Conservation (phyloP, 2,113 vertebrate genomes). For the Phoxinus phoxinus region DNA sequence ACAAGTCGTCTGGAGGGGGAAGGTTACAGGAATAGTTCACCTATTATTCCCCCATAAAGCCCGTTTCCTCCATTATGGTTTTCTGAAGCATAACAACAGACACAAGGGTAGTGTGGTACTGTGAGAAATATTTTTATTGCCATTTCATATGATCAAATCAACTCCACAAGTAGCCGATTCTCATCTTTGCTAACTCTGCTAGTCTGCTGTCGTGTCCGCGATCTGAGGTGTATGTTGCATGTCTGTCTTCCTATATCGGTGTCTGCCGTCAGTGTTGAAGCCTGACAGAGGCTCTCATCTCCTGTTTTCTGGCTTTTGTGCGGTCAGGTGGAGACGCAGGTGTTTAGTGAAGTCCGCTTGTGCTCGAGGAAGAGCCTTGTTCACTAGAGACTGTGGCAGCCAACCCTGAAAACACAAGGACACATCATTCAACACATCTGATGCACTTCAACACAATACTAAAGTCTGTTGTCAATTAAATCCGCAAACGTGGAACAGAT, state of each 20-base stretch:
- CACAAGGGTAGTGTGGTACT: not conserved
- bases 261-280: not conserved
- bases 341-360: slow-evolving; percentile 79
- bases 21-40: not conserved
- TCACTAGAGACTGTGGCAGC: slow-evolving; percentile 76
- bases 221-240: slow-evolving; percentile 35
- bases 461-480: no score
- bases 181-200: not conserved
- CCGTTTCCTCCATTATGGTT: not conserved
- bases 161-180: not conserved
- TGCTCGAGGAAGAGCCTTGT: slow-evolving; percentile 73
- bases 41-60: no score
- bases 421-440: not conserved
- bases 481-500: no score
- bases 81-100: not conserved
- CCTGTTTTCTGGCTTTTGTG: slow-evolving; percentile 45
- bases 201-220: no score
- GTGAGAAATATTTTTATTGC: not conserved
- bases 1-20: not conserved
- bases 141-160: not conserved
- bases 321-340: slow-evolving; percentile 70
- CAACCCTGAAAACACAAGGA: slow-evolving; percentile 74
- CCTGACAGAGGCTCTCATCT: not conserved
- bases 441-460: no score
- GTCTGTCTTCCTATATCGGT: slow-evolving; percentile 20